Conservation (phyloP, 2,113 vertebrate genomes). For the Harpagus bidentatus region DNA sequence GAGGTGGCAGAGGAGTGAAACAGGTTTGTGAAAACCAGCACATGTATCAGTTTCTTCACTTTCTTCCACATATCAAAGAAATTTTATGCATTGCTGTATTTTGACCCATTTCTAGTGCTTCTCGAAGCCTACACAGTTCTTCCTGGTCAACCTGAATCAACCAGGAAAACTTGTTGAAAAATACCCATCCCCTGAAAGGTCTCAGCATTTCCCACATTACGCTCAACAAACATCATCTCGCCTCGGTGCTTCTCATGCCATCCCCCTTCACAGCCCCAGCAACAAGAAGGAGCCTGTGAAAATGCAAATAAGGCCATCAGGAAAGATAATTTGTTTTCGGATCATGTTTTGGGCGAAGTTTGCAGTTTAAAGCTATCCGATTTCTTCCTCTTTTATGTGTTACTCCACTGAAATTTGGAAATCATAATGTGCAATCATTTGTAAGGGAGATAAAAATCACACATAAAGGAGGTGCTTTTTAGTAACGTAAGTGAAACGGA, state of each 20-base stretch:
- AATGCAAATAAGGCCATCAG: background rate
- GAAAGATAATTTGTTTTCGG: background rate
- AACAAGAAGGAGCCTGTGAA: background rate
- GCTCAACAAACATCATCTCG: background rate
- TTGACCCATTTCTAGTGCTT: background rate
- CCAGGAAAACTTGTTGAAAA: background rate
- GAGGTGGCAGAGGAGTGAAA: background rate
- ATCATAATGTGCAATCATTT: background rate
- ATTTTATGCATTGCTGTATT: background rate
- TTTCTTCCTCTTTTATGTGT: background rate
- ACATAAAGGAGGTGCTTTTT: background rate
- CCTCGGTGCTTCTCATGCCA: background rate
- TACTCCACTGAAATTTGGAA: background rate
- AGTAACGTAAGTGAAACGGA: background rate
- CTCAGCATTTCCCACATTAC: background rate
- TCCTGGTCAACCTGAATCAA: background rate
- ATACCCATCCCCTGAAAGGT: background rate
- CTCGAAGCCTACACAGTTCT: background rate
- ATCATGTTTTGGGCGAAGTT: background rate
- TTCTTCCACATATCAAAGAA: background rate
- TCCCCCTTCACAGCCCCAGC: background rate
- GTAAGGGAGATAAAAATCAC: background rate
- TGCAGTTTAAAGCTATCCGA: background rate
- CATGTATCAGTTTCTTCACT: background rate
- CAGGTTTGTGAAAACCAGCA: background rate